A percentile compares a stretch with the other conserved stretches of the same genome.
phyloP scores from a whole-genome alignment of 2,797 vertebrate genomes.

The Rousettus madagascariensis region DNA sequence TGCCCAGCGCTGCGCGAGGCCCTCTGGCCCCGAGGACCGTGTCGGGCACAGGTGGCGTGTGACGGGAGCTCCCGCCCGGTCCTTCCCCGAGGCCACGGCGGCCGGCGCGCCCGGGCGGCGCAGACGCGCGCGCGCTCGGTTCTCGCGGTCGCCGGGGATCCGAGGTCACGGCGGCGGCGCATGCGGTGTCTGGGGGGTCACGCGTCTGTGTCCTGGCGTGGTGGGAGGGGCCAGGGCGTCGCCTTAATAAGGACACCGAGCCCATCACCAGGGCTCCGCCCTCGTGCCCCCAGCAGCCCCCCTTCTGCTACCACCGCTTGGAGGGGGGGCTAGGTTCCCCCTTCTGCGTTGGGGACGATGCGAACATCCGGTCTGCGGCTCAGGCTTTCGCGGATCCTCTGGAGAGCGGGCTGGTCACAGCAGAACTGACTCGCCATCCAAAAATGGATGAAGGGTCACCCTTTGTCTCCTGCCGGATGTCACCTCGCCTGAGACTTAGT shows the following conservation, averaged over 20 bases:
- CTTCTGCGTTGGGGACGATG: not conserved
- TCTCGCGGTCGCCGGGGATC: not conserved
- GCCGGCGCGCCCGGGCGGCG: not conserved
- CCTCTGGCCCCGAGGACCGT: too few relatives aligned
- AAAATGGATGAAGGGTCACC: not conserved
- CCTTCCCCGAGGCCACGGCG: not conserved
- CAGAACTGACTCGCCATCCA: not conserved
- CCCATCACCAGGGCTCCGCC: too few relatives aligned
- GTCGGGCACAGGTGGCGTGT: not conserved
- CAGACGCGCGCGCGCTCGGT: not conserved
- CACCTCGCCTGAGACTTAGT: too few relatives aligned
- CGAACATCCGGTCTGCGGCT: not conserved
- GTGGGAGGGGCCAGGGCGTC: too few relatives aligned
- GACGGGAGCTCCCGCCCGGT: not conserved
- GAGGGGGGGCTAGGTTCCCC: too few relatives aligned
- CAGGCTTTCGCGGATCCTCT: not conserved
- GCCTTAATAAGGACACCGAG: not conserved
- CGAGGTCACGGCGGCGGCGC: not conserved
- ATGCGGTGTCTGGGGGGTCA: not conserved
- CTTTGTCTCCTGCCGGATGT: not conserved
- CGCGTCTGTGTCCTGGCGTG: not conserved
- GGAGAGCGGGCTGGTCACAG: not conserved
- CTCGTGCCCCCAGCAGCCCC: too few relatives aligned
- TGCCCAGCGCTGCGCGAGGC: too few relatives aligned
- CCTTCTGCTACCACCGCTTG: too few relatives aligned